These are phyloP conservation scores for Cossypha heuglini DNA, from an alignment of 2,797 vertebrate species.

Conservation along the genomic window DNA sequence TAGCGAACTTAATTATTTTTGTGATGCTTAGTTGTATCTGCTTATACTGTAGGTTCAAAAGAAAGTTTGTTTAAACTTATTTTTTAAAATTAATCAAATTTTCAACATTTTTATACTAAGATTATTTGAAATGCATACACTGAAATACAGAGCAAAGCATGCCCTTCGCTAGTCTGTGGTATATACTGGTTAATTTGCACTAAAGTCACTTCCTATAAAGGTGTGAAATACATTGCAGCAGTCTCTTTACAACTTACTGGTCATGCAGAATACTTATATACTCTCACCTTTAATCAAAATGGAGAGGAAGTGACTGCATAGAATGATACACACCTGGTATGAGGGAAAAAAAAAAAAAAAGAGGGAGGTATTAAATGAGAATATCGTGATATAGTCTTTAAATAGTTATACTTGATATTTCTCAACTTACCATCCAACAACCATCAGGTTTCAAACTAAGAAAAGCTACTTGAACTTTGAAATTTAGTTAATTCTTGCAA, in stretches of 20 bases:
- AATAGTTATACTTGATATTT: neutral
- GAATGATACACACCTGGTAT: neutral
- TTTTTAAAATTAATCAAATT: conserved; percentile 30
- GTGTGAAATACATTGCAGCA: neutral
- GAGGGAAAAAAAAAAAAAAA: neutral
- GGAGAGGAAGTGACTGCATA: neutral
- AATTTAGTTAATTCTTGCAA: neutral
- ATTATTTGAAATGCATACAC: neutral
- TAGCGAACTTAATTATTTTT: conserved; percentile 25
- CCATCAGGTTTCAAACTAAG: conserved; percentile 19
- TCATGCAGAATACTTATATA: neutral
- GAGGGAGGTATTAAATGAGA: neutral
- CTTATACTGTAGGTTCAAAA: conserved; percentile 16
- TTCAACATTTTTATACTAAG: conserved; percentile 44
- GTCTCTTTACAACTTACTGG: neutral
- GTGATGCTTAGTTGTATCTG: conserved; percentile 17
- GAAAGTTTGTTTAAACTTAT: conserved; percentile 30
- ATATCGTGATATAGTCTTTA: neutral
- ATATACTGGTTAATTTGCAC: conserved; percentile 32
- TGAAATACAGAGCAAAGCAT: conserved; percentile 32
- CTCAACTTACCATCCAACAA: neutral
- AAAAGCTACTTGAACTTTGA: neutral
- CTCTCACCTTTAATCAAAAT: neutral
- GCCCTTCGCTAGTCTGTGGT: conserved; percentile 26
- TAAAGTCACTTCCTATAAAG: neutral